Evolutionary conservation across 2,888 invertebrate species (phyloP).

Genomic region (Papilio demoleus): DNA sequence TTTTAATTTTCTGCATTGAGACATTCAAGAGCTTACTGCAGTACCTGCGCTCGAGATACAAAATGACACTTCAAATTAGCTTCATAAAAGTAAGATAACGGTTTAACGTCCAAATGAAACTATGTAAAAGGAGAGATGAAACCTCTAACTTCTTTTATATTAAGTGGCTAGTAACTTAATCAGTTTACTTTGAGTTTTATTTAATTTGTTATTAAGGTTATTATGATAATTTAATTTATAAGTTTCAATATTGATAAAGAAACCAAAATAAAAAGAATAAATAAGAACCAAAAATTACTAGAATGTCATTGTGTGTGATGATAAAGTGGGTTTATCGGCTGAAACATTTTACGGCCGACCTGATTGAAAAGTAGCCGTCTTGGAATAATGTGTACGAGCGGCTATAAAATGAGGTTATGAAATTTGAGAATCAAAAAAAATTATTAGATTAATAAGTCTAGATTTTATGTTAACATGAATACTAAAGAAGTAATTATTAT

Average conservation of each 20-base stretch:
- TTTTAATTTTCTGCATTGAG: neutral
- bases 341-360: too few species aligned
- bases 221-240: neutral
- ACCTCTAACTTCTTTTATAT: neutral
- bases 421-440: too few species aligned
- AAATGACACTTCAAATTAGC: slow-evolving; percentile 5
- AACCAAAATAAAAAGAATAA: too few species aligned
- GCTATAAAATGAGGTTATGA: too few species aligned
- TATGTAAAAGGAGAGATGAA: neutral
- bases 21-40: neutral
- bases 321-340: too few species aligned
- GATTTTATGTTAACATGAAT: slow-evolving; percentile 4
- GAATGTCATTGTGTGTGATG: too few species aligned
- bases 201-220: too few species aligned
- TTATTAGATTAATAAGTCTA: too few species aligned
- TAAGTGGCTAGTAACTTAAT: neutral
- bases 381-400: too few species aligned
- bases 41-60: neutral
- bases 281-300: too few species aligned
- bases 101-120: neutral
- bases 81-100: neutral
- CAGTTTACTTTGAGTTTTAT: neutral
- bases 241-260: too few species aligned
- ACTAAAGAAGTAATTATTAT: neutral
- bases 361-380: too few species aligned